phyloP scores from a whole-genome alignment of 2,888 invertebrate genomes.

The Microplitis manilae region DNA sequence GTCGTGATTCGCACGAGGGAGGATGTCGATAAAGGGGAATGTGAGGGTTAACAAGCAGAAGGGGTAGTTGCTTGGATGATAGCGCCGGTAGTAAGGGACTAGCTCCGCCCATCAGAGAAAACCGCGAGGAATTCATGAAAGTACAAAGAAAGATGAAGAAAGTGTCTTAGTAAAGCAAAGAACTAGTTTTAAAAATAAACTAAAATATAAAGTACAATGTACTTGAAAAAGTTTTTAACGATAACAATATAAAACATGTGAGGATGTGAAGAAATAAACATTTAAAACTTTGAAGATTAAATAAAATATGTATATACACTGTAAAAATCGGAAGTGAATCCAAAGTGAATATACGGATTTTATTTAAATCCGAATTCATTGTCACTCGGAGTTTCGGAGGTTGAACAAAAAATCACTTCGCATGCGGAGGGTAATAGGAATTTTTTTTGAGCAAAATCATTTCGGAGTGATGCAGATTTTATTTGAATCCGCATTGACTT shows the following conservation, averaged over 20 bases:
- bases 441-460: too few species aligned
- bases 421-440: too few species aligned
- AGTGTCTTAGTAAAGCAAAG: not conserved
- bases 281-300: not conserved
- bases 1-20: constrained; percentile 51
- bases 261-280: constrained; percentile 1
- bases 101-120: constrained; percentile 62
- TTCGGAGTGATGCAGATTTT: too few species aligned
- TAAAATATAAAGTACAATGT: constrained; percentile 6
- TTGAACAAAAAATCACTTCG: too few species aligned
- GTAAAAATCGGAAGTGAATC: too few species aligned
- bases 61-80: constrained; percentile 57
- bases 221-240: not conserved
- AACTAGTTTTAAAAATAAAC: not conserved
- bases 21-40: constrained; percentile 52
- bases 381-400: too few species aligned
- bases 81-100: constrained; percentile 54
- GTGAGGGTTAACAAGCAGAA: constrained; percentile 48
- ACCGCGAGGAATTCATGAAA: constrained; percentile 21
- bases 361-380: too few species aligned
- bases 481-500: too few species aligned
- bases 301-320: not conserved
- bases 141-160: not conserved
- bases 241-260: not conserved
- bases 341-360: too few species aligned